Base-by-base conservation (phyloP, 2,797 vertebrate genomes). In the Fundulus diaphanus region DNA sequence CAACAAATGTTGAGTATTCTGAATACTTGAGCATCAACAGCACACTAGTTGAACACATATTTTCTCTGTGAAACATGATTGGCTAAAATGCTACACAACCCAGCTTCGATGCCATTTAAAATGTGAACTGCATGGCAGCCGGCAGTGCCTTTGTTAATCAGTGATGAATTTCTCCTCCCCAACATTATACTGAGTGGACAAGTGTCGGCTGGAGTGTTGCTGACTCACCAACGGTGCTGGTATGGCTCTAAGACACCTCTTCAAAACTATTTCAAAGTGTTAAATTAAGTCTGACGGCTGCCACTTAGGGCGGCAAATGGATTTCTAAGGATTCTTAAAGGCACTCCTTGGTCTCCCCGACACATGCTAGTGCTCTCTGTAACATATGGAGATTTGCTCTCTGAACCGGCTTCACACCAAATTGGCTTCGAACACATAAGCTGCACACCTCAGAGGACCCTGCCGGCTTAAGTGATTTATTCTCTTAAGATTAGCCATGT, bases 381-480 rank as follows among this genome's bases (percentile, higher is more conserved):
- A 81, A 82, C 93, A 94, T 92, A 94, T 90, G 92, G 93, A 88
- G 91, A 87, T 90, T 92, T 92, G 87, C 86, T 82, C 82, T 81
- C 70, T 87, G 77, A 86, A 86, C 83, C 72, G 31, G 61, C 54
- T 61, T 61, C 67, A 46, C 73, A 66, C 78, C 76, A 90, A 87
- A 92, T 88, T 89, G 87, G 91, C 88, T 90, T 87, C 73, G 16
- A 74, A 81, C 80, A 52, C 69, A 18, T 73, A 51, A 74, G 72
- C 77, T 7, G 66, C 84, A 87, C 90, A 93, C 91, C 91, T 92
- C 89, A 51, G 51, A 88, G 81, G 79, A 82, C 85, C 78, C 67
- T 63, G 83, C 31, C 89, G 82, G 73, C 91, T 93, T 92, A 93
- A 92, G 92, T 73, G 89, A 89, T 92, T 93, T 92, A 87, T 76